Evolutionary conservation across 2,797 vertebrate species (phyloP), one percentile per base, ranked within the genome.

Genomic region (Apodemus agrarius): DNA sequence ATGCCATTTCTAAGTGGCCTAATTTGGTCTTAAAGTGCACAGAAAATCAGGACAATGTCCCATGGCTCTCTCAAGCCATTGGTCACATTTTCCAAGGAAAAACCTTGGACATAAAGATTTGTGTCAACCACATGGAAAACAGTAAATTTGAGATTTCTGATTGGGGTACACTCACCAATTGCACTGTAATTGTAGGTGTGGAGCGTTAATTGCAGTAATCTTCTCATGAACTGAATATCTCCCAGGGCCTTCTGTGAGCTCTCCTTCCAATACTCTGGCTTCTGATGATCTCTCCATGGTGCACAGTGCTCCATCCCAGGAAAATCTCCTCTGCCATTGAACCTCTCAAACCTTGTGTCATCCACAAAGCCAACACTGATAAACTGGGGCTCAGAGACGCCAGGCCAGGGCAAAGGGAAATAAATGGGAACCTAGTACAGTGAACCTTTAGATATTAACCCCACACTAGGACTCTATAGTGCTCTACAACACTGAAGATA

Each of bases 341-440:
- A 19, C 16, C 57, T 40, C 22, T 2, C 13, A 59, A 82, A 8
- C 22, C 29, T 40, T 0, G 14, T 59, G 31, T 57, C 26, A 16
- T 95, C 91, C 86, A 94, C 12, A 11, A 69, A 90, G 29, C 82
- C 63, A 1, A 59, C 13, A 0, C 1, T 0, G 2, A 59, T 5
- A 52, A 34, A 94, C 3, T 4, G 12, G 49, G 75, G 29, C 11
- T 81, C 57, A 72, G 29, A 3, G 1, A 1, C 26, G 26, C 11
- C 46, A 0, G 95, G 74, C 46, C 31, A 40, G n/a, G 63, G 22
- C 0, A 4, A 2, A 11, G n/a, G n/a, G n/a, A n/a, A n/a, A n/a
- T n/a, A 78, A 78, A 43, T 96, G 96, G 34, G 79, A 59, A 3
- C 96, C 93, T 95, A 85, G 8, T n/a, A 6, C 79, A 57, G 10